Evolutionary conservation across 2,888 invertebrate species (phyloP), one percentile per base, ranked within the genome.

Genomic region (Ceramica pisi): DNA sequence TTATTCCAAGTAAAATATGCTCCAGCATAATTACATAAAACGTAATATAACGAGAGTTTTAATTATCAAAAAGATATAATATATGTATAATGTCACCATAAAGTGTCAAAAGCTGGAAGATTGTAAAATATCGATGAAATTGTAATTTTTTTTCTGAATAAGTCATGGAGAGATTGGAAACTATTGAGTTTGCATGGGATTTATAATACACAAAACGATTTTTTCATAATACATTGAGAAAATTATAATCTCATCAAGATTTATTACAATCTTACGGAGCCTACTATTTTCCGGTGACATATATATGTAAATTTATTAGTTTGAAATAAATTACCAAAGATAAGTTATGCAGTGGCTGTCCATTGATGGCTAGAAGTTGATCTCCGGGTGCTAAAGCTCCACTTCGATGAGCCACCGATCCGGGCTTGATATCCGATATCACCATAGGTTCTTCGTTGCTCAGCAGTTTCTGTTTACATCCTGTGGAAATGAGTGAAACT

Each of bases 381-480:
- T 99, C 99, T 1, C 99, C 99, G 0, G 98, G 97, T 26, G 98
- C 97, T 51, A 99, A 94, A 1, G 98, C 98, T 2, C 99, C 99
- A 35, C 98, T 98, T 57, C 98, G 96, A 94, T 99, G 98, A 0
- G 99, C 99, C 0, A 98, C 97, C 50, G 99, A 99, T 14, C 99
- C 99, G 57, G 98, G 97, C 69, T 98, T 97, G 19, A 99, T 98
- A 87, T 99, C 98, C 0, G 98, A 98, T 88, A 99, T 98, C 60
- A 98, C 96, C 92, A 98, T 97, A 0, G 98, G 98, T 78, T 98
- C 98, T 82, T 97, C 97, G 62, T 96, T 96, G 75, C 96, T 96
- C 1, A 94, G 83, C 9, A 95, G 84, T 80, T 94, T 94, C 82
- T 96, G 96, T 82, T 96, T 96, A 71, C 95, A 95, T 19, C 96